Evolutionary conservation across 2,113 vertebrate species (phyloP).

Genomic region (Seriola dumerili): DNA sequence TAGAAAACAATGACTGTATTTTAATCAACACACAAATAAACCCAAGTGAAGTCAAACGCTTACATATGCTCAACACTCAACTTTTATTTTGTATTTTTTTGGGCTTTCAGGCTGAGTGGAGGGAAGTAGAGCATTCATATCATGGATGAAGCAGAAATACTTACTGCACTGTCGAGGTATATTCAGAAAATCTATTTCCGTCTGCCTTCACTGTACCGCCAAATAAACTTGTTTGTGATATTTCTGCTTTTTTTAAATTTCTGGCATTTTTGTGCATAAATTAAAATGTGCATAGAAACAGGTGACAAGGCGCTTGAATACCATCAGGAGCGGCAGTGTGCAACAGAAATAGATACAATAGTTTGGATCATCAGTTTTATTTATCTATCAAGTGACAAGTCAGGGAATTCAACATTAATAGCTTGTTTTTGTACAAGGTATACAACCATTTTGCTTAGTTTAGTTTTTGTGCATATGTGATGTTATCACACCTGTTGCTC

Average conservation of each 20-base stretch:
- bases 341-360: not conserved
- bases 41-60: not conserved
- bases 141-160: not conserved
- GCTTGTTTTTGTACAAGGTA: not conserved
- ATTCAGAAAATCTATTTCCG: not conserved
- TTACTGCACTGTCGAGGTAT: too few species aligned
- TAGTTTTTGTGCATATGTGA: not conserved
- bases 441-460: not conserved
- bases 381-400: not conserved
- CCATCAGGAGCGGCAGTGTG: not conserved
- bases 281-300: not conserved
- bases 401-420: not conserved
- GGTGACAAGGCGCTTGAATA: not conserved
- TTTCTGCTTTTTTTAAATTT: not conserved
- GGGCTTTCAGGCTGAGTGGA: not conserved
- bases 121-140: not conserved
- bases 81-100: not conserved
- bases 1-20: not conserved
- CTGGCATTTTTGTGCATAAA: not conserved
- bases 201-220: too few species aligned
- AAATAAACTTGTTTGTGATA: not conserved
- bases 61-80: not conserved
- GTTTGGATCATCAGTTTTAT: not conserved
- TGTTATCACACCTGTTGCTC: conserved; percentile 84
- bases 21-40: not conserved